A percentile compares a stretch with the other conserved stretches of the same genome.
Conservation (phyloP, 2,888 invertebrate genomes). For the Eupithecia exiguata region DNA sequence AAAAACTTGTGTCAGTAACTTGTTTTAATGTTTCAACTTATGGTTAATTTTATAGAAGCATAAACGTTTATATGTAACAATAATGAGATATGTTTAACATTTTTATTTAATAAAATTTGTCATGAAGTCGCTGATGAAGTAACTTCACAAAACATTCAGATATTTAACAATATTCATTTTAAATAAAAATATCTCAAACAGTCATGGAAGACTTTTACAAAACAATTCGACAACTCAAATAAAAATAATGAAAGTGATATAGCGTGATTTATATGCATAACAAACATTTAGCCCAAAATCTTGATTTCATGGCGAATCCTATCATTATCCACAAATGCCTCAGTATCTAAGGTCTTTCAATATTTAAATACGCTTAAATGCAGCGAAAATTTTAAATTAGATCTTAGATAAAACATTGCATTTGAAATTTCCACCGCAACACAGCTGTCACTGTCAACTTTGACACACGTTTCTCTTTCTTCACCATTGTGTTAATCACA, state of each 20-base stretch:
- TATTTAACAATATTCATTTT: conserved; percentile 41
- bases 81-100: conserved; percentile 69
- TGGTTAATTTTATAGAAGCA: conserved; percentile 46
- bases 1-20: conserved; percentile 41
- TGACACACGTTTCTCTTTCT: conserved; percentile 24
- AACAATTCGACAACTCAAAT: conserved; percentile 19
- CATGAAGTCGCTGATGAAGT: conserved; percentile 53
- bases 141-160: conserved; percentile 51
- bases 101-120: conserved; percentile 58
- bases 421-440: conserved; percentile 7
- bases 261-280: conserved; percentile 16
- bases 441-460: conserved; percentile 19
- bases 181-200: conserved; percentile 41
- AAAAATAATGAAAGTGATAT: conserved; percentile 12
- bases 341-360: conserved; percentile 20
- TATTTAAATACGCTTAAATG: conserved; percentile 35
- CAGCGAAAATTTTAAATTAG: conserved; percentile 32
- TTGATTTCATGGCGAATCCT: conserved; percentile 36
- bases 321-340: conserved; percentile 20
- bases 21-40: conserved; percentile 28
- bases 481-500: conserved; percentile 26
- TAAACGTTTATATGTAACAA: conserved; percentile 56
- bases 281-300: conserved; percentile 18
- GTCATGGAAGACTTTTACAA: conserved; percentile 55
- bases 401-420: conserved; percentile 28